phyloP scores from a whole-genome alignment of 2,797 vertebrate species.

The Onychomys leucogaster region DNA sequence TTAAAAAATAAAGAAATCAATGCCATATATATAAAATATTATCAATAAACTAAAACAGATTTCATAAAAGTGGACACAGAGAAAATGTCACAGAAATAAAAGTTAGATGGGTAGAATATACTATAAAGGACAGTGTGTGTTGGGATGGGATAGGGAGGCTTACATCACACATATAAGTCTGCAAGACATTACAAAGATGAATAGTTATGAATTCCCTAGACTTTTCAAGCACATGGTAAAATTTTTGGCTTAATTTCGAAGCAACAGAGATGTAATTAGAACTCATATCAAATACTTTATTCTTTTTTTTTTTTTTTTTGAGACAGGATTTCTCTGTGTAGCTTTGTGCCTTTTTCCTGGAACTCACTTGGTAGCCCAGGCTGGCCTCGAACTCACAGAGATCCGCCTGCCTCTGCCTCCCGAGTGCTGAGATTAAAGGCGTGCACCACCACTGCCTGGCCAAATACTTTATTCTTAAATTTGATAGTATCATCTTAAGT shows the following conservation, averaged over 20 bases:
- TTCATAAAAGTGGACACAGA: not conserved
- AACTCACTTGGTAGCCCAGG: no score
- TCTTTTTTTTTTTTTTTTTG: no score
- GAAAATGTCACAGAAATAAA: not conserved
- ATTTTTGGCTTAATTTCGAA: not conserved
- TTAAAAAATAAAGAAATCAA: not conserved
- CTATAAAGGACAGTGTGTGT: not conserved
- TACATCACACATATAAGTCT: not conserved
- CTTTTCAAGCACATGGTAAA: not conserved
- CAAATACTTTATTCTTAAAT: not conserved
- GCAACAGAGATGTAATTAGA: not conserved
- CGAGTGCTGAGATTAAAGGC: no score
- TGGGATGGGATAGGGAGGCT: fast-evolving
- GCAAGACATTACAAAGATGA: not conserved
- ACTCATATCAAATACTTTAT: not conserved
- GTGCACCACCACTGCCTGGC: no score
- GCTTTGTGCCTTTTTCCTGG: no score
- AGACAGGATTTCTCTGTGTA: no score
- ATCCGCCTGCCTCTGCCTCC: no score
- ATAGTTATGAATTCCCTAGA: not conserved
- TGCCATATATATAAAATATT: not conserved
- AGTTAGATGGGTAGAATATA: not conserved
- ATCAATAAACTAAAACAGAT: not conserved
- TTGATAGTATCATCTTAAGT: not conserved
- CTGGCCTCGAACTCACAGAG: no score